phyloP scores from a whole-genome alignment of 2,113 vertebrate species.

The Callipepla squamata region DNA sequence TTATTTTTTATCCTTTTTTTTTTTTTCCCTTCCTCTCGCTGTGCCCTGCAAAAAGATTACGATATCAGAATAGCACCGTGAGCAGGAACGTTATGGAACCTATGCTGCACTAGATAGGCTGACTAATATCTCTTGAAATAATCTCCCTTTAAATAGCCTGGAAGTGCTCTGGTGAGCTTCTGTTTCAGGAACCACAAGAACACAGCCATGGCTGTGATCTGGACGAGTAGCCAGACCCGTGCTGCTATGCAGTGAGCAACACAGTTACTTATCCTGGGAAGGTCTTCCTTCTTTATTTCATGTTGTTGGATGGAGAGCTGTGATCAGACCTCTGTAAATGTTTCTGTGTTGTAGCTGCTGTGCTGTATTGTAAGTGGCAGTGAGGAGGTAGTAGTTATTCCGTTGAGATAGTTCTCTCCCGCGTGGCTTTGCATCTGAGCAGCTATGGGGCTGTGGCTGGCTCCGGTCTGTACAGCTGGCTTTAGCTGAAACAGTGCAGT shows the following conservation, averaged over 20 bases:
- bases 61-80: background rate
- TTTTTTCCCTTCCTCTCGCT: background rate
- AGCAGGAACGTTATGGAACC: background rate
- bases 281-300: background rate
- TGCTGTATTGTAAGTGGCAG: background rate
- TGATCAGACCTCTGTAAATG: background rate
- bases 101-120: constrained; percentile 19
- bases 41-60: background rate
- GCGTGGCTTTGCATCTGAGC: background rate
- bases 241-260: constrained; percentile 8
- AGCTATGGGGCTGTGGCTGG: background rate
- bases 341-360: background rate
- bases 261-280: background rate
- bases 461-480: background rate
- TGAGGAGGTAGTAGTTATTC: background rate
- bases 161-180: constrained; percentile 16
- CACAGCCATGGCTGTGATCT: background rate
- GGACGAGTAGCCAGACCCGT: constrained; percentile 36
- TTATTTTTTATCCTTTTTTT: background rate
- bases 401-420: background rate
- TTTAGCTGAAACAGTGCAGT: background rate
- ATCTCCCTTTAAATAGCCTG: constrained; percentile 63
- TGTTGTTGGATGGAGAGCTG: background rate
- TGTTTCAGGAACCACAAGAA: constrained; percentile 36
- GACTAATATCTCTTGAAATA: constrained; percentile 67